Conservation (phyloP, 2,113 vertebrate species). For the Pseudorasbora parva region DNA sequence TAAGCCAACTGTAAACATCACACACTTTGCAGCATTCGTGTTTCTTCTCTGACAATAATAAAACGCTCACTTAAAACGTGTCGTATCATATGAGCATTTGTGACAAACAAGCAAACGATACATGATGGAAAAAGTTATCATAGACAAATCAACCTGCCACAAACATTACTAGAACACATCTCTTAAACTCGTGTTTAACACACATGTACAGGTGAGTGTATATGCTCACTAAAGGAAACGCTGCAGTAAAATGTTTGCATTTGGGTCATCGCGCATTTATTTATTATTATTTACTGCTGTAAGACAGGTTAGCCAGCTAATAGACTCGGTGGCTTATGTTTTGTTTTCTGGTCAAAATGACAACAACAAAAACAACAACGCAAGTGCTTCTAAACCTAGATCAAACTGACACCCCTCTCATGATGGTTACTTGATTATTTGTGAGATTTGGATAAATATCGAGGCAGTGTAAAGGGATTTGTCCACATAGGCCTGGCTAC, state of each 20-base stretch:
- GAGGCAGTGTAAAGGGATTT: not conserved
- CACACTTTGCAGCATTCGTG: not conserved
- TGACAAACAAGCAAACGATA: not conserved
- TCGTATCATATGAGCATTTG: not conserved
- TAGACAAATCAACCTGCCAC: not conserved
- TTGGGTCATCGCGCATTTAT: not conserved
- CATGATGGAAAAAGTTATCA: not conserved
- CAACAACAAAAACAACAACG: too few relatives aligned
- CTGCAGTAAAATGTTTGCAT: not conserved
- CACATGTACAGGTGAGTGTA: not conserved
- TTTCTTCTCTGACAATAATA: not conserved
- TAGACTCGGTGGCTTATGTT: not conserved
- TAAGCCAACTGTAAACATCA: too few relatives aligned
- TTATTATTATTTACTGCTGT: not conserved
- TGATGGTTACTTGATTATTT: not conserved
- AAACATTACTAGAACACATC: not conserved
- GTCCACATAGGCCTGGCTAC: slow-evolving; percentile 44
- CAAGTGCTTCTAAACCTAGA: not conserved
- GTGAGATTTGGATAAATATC: not conserved
- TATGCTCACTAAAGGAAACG: not conserved
- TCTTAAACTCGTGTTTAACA: not conserved
- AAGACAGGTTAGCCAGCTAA: slow-evolving; percentile 13
- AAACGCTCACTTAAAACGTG: not conserved
- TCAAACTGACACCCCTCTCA: not conserved
- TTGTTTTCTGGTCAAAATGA: too few relatives aligned